Evolutionary conservation across 1,140 invertebrate species (phyloP), one percentile per base, ranked within the genome.

Genomic region (Pseudomyrmex cubaensis): DNA sequence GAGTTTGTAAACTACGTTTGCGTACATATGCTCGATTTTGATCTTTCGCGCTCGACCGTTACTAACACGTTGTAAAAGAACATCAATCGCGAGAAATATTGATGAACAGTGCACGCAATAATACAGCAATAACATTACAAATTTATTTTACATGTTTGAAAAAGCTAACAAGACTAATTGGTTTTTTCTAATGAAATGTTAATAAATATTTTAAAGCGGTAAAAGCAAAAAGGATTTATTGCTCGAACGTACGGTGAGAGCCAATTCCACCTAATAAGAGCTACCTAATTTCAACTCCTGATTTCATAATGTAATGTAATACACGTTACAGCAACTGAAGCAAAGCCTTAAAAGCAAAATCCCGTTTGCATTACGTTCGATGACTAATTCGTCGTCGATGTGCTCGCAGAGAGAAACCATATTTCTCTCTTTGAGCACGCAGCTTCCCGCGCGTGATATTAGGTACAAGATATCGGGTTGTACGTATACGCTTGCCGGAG

Each of bases 361-460:
- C 52, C 35, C 4, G 20, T 46, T 80, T 59, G 44, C 20, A n/a
- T 50, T 61, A 48, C 44, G 15, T 15, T 22, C 20, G 66, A 70
- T 59, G 76, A 62, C 44, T 25, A 59, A 62, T 59, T 61, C 25
- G 44, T 50, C 75, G 76, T 50, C 54, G 50, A 13, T n/a, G 35
- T 35, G 10, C 35, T 48, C 20, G 63, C 35, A 35, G 35, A 35
- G 22, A 15, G 66, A 70, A 48, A 80, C 54, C 46, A 12, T 35
- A 35, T 35, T 35, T 35, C 5, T 48, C 66, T 80, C 76, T 80
- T 70, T 70, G 76, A 67, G 66, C 66, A 57, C 76, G 64, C 67
- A 70, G 63, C 76, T 78, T 70, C 35, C 76, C 25, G 22, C n/a
- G 54, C 46, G 76, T 59, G 76, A 10, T 80, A 80, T 80, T 70